Evolutionary conservation across 2,888 invertebrate genomes (phyloP).

Genomic region (Drosophila koepferae): DNA sequence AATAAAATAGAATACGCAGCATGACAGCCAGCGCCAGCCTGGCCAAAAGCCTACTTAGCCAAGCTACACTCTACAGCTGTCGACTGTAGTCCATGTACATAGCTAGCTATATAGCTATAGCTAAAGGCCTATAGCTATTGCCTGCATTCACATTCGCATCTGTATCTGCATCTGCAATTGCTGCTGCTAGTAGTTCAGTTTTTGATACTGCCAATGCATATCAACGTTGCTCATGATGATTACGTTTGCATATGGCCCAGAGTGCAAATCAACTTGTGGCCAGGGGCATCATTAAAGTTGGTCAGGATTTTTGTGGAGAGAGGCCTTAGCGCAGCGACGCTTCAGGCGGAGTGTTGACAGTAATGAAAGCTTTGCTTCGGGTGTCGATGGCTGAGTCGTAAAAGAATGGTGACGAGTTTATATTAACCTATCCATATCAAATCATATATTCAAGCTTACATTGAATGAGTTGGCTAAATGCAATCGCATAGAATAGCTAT

Average conservation of each 20-base stretch:
- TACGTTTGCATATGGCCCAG: slow-evolving; percentile 6
- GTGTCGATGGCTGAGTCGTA: neutral
- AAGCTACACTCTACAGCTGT: slow-evolving; percentile 6
- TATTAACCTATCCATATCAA: too few relatives aligned
- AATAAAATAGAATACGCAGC: slow-evolving; percentile 65
- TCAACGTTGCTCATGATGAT: slow-evolving; percentile 8
- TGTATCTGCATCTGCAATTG: slow-evolving; percentile 32
- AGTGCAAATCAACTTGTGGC: slow-evolving; percentile 18
- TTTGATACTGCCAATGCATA: slow-evolving; percentile 31
- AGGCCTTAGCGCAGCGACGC: neutral
- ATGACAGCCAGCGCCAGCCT: slow-evolving; percentile 62
- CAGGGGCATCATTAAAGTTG: slow-evolving; percentile 15
- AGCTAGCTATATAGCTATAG: slow-evolving; percentile 1
- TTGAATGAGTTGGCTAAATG: too few relatives aligned
- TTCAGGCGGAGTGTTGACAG: neutral
- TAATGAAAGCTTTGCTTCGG: neutral
- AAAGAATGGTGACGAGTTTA: too few relatives aligned
- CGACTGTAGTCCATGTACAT: neutral
- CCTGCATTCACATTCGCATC: neutral
- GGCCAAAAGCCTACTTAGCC: slow-evolving; percentile 35
- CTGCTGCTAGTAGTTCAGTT: slow-evolving; percentile 49
- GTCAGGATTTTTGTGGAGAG: neutral
- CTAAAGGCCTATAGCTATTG: slow-evolving; percentile 4
- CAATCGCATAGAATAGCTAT: too few relatives aligned
- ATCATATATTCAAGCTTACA: too few relatives aligned